Evolutionary conservation across 2,113 vertebrate genomes (phyloP).

Genomic region (Phyllostomus discolor): DNA sequence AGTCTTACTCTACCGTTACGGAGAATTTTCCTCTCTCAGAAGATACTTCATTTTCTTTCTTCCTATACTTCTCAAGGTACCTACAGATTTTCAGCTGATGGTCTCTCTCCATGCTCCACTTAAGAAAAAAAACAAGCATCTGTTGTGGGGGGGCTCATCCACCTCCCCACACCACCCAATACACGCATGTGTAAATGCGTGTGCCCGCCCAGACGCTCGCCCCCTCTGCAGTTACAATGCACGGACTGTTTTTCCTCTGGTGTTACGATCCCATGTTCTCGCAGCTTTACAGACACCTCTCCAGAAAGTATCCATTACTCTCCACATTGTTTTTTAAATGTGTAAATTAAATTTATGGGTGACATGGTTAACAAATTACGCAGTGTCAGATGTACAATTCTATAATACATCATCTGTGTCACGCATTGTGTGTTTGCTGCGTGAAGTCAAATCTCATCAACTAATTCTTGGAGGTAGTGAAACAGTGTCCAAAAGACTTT

Average conservation of each 20-base stretch:
- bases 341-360: neutral
- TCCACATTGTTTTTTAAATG: neutral
- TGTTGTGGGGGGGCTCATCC: neutral
- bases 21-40: neutral
- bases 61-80: neutral
- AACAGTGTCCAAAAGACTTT: neutral
- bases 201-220: fast-evolving
- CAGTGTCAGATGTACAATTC: neutral
- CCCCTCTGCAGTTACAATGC: neutral
- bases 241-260: neutral
- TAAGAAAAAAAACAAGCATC: neutral
- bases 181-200: neutral
- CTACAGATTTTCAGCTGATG: neutral
- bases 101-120: neutral
- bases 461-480: neutral
- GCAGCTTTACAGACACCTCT: neutral
- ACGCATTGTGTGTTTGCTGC: neutral
- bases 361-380: neutral
- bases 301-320: neutral
- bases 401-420: neutral
- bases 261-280: neutral
- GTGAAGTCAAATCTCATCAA: neutral
- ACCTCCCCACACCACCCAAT: neutral
- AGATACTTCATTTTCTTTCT: neutral
- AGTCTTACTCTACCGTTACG: neutral